These are phyloP conservation scores for Ornithoptera priamus DNA, from an alignment of 2,888 invertebrate species.

Conservation along the genomic window DNA sequence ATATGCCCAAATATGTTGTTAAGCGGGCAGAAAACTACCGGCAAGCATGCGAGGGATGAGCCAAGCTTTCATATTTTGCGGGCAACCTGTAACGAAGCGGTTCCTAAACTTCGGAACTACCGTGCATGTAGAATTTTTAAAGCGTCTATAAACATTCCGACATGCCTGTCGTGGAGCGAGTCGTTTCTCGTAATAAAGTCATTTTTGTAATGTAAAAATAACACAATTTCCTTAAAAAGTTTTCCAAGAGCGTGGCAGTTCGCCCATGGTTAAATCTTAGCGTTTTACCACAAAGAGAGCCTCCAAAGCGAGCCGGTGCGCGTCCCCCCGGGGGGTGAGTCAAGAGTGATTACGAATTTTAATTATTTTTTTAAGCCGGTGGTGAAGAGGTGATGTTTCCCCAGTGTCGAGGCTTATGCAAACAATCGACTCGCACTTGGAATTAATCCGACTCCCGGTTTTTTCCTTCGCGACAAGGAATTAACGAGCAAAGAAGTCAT, in stretches of 20 bases:
- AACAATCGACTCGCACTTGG: slow-evolving; percentile 80
- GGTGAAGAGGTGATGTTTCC: slow-evolving; percentile 78
- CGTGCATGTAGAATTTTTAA: slow-evolving; percentile 70
- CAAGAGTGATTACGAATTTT: slow-evolving; percentile 81
- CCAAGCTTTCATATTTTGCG: slow-evolving; percentile 74
- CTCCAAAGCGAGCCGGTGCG: slow-evolving; percentile 54
- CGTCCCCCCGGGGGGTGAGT: slow-evolving; percentile 69
- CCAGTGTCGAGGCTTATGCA: slow-evolving; percentile 75
- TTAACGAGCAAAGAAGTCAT: slow-evolving; percentile 81
- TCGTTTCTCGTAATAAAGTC: slow-evolving; percentile 59
- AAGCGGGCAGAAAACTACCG: slow-evolving; percentile 76
- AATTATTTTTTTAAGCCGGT: slow-evolving; percentile 81
- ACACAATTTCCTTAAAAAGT: slow-evolving; percentile 53
- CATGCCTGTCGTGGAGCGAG: slow-evolving; percentile 58
- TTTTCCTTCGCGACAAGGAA: slow-evolving; percentile 78
- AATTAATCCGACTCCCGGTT: slow-evolving; percentile 75
- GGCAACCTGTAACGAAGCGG: slow-evolving; percentile 65
- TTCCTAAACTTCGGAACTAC: slow-evolving; percentile 60
- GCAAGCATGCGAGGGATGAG: slow-evolving; percentile 76
- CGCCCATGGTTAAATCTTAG: slow-evolving; percentile 45
- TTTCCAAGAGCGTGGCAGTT: slow-evolving; percentile 44
- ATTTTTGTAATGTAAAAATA: slow-evolving; percentile 57
- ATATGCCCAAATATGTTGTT: slow-evolving; percentile 80
- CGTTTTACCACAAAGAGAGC: slow-evolving; percentile 47
- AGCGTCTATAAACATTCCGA: slow-evolving; percentile 66